Base-by-base conservation (phyloP, 2,113 vertebrate species). In the Halcyon malimbica region DNA sequence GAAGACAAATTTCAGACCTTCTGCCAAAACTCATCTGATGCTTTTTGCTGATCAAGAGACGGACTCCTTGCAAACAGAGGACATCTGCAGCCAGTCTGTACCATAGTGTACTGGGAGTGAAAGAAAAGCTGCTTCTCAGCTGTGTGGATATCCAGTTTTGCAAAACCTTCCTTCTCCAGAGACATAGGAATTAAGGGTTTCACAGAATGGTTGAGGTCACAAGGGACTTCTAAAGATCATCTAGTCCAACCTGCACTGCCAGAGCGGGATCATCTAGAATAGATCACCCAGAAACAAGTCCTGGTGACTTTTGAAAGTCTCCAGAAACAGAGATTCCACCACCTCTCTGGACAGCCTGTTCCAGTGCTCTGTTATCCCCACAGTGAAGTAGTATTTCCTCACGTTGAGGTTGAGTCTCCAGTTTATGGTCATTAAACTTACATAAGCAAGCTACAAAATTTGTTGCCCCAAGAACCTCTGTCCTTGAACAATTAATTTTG, bases 21-120 rank as follows among this genome's bases (percentile, higher is more conserved):
- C 64, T 83, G 82, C 78, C 67, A 64, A 48, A 64, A 12, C 31
- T 54, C n/a, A 46, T 24, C 29, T 48, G 78, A 65, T 20, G 26
- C 8, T 25, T 1, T 71, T 29, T 21, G 48, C 24, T 68, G 51
- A 26, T 29, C n/a, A 29, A 85, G 68, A 54, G 37, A 46, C 9
- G 57, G 68, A 81, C 18, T 2, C 37, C 60, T 35, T 50, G 17
- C 2, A 9, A 48, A 48, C 51, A 13, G 11, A 35, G 29, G 17
- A 13, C 5, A 1, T 5, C 10, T 17, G 60, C n/a, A 67, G 23
- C 11, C n/a, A 23, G 37, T 4, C 35, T 28, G 37, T 39, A n/a
- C 17, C 0, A 0, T 1, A 0, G 24, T 37, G 23, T 1, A 3
- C 44, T 19, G 21, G 9, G 19, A 6, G 7, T 41, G 42, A 42